Evolutionary conservation across 2,113 vertebrate genomes (phyloP).

Genomic region (Pycnonotus jocosus): DNA sequence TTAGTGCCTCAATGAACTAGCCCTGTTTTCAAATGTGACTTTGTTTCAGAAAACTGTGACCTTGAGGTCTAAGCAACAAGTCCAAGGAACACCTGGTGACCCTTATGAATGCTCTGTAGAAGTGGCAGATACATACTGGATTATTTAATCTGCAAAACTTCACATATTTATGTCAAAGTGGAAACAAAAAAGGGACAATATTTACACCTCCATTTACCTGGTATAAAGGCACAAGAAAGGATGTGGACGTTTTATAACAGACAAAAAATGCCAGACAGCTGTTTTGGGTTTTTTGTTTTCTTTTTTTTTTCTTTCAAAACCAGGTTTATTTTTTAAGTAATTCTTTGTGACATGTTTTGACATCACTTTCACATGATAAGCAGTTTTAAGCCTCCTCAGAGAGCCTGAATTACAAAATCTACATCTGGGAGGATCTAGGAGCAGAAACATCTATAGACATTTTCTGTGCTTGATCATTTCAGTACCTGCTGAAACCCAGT

Average conservation of each 20-base stretch:
- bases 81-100: neutral
- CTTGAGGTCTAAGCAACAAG: neutral
- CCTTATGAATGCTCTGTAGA: neutral
- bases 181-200: neutral
- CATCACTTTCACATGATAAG: neutral
- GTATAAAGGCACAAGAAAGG: neutral
- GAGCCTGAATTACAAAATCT: neutral
- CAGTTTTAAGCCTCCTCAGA: neutral
- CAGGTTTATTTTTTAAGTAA: neutral
- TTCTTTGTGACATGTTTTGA: neutral
- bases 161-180: neutral
- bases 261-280: neutral
- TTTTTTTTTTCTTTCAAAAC: neutral
- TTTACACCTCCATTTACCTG: neutral
- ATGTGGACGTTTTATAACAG: neutral
- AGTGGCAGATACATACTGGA: neutral
- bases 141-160: neutral
- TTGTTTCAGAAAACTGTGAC: neutral
- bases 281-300: too few species aligned
- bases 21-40: neutral
- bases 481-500: neutral
- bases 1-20: neutral
- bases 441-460: neutral
- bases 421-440: neutral
- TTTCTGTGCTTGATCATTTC: neutral